Percentiles rank a stretch among this genome's conserved stretches.
Evolutionary conservation across 1,140 invertebrate genomes (phyloP).

Genomic region (Drosophila teissieri): DNA sequence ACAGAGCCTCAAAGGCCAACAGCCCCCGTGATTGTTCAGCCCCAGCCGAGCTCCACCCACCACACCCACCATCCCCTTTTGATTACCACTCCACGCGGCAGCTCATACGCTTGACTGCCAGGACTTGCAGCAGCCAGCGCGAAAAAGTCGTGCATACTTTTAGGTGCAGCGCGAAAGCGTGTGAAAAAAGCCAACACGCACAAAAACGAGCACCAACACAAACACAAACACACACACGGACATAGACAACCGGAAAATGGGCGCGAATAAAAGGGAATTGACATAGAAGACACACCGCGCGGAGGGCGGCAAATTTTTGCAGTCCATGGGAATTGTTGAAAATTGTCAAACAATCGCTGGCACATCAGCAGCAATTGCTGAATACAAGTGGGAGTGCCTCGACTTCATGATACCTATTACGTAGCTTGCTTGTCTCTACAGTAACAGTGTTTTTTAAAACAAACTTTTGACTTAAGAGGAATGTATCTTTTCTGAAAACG

Average conservation of each 20-base stretch:
- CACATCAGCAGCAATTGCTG: constrained; percentile 31
- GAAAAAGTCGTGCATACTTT: constrained; percentile 71
- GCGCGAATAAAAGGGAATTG: constrained; percentile 42
- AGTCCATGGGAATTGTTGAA: constrained; percentile 74
- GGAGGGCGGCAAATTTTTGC: constrained; percentile 35
- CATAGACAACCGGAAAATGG: constrained; percentile 38
- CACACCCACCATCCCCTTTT: neutral
- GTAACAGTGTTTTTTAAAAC: too few relatives aligned
- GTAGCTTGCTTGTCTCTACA: too few relatives aligned
- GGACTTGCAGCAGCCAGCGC: constrained; percentile 38
- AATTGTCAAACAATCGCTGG: constrained; percentile 80
- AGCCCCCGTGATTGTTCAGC: constrained; percentile 62
- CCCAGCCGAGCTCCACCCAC: too few relatives aligned
- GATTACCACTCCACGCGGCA: constrained; percentile 13
- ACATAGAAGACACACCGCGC: constrained; percentile 21
- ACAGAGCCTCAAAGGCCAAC: constrained; percentile 62
- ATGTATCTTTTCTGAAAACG: too few relatives aligned
- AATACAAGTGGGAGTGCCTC: constrained; percentile 1
- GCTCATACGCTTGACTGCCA: constrained; percentile 60
- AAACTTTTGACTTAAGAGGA: too few relatives aligned
- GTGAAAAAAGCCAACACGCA: constrained; percentile 70
- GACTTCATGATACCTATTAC: neutral
- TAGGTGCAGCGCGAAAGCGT: constrained; percentile 63
- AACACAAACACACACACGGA: neutral
- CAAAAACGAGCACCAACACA: constrained; percentile 7